A percentile compares a stretch with the other conserved stretches of the same genome.
Conservation (phyloP, 1,140 invertebrate genomes). For the Drosophila kohkoa region DNA sequence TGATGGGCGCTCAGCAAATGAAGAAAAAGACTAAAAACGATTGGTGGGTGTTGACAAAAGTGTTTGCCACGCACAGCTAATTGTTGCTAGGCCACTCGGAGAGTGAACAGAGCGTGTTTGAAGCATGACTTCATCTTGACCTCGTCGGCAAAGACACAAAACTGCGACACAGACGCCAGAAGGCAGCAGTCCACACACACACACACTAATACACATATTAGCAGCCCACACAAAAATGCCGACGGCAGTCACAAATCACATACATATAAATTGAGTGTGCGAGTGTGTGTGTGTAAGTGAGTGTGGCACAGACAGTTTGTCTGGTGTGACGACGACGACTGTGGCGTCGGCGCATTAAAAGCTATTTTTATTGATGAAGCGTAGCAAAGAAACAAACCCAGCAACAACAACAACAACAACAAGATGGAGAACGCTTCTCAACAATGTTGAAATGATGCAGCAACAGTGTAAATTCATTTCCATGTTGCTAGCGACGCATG, state of each 20-base stretch:
- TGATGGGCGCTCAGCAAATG: constrained; percentile 13
- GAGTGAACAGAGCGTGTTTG: constrained; percentile 46
- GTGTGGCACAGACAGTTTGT: constrained; percentile 65
- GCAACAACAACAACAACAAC: constrained; percentile 9
- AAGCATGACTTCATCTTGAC: constrained; percentile 80
- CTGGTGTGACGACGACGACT: constrained; percentile 44
- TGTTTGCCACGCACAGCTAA: constrained; percentile 51
- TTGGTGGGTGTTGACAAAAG: constrained; percentile 76
- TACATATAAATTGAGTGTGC: constrained; percentile 34
- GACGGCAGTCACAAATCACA: constrained; percentile 54
- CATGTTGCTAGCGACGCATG: constrained; percentile 41
- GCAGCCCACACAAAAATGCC: constrained; percentile 17
- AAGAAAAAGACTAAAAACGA: background rate
- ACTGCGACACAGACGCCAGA: constrained; percentile 25
- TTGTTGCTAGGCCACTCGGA: constrained; percentile 35
- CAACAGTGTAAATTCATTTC: constrained; percentile 44
- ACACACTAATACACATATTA: no score
- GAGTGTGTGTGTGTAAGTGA: constrained; percentile 3
- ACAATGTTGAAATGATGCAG: constrained; percentile 41
- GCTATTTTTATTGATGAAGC: constrained; percentile 80
- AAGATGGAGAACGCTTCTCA: constrained; percentile 18
- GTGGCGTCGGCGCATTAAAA: constrained; percentile 65
- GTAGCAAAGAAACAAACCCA: constrained; percentile 48
- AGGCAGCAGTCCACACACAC: constrained; percentile 20
- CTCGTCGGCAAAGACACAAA: constrained; percentile 48